Evolutionary conservation across 2,888 invertebrate species (phyloP), one percentile per base, ranked within the genome.

Genomic region (Epistrophe grossulariae): DNA sequence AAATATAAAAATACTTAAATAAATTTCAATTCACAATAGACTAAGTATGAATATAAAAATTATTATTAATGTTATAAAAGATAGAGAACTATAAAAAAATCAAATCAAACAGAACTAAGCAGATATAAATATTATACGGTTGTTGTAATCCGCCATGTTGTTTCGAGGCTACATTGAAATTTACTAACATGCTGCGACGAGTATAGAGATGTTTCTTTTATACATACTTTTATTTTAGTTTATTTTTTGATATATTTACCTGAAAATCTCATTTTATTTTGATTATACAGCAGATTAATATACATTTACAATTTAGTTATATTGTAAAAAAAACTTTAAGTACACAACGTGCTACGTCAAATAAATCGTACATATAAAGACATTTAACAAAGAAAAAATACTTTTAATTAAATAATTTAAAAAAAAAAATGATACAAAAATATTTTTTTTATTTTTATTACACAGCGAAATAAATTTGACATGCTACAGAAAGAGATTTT

Each of bases 21-120:
- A 79, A 88, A 78, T 78, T 24, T 85, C 55, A 88, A 88, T 88
- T 88, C 88, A 88, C 88, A 88, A 88, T 84, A 88, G 84, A 88
- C 88, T 88, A 88, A 88, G 88, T 77, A 84, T 55, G 59, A 35
- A 68, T 72, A 70, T 68, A 70, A 55, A 24, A 24, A 2, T 24
- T 24, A 24, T 24, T 79, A 43, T 13, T 57, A 79, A 15, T 50
- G 50, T 68, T 50, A 68, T 79, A 73, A 77, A 57, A 79, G 50
- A 74, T 19, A 82, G 55, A 72, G 15, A 70, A 31, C 17, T 43
- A 71, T 8, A 59, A 43, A 4, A 64, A 48, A 62, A 59, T 78
- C 40, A 15, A 72, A 74, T 74, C 50, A 74, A 70, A 71, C 70
- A 79, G 50, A 74, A 81, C 64, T 71, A 82, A 73, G 74, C 85